A percentile compares a stretch with the other conserved stretches of the same genome.
Conservation (phyloP, 2,888 invertebrate genomes). For the Conus canariensis region DNA sequence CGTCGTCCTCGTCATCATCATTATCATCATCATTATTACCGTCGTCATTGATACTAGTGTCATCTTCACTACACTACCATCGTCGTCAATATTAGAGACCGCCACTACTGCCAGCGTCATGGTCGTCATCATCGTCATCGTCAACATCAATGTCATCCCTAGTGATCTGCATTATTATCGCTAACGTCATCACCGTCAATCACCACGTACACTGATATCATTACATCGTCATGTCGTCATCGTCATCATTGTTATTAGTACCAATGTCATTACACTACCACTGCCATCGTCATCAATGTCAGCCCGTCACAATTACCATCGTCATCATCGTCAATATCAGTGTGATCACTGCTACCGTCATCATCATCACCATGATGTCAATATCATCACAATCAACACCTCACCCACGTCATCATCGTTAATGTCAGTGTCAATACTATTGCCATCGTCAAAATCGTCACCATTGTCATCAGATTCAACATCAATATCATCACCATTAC, state of each 20-base stretch:
- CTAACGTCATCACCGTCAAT: not conserved
- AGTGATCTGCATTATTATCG: not conserved
- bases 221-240: no score
- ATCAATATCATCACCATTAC: not conserved
- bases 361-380: not conserved
- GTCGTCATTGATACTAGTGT: not conserved
- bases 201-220: no score
- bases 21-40: not conserved
- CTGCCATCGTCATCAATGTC: no score
- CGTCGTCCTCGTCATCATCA: not conserved
- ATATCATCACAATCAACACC: not conserved
- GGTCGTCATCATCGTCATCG: not conserved
- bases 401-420: not conserved
- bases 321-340: no score
- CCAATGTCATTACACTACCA: no score
- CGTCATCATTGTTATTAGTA: no score
- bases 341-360: not conserved
- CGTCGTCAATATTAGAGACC: no score
- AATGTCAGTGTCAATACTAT: not conserved
- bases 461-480: not conserved
- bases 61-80: no score
- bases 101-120: not conserved
- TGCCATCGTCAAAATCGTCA: not conserved
- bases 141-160: constrained; percentile 3
- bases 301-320: no score